Percentiles rank a stretch among this genome's conserved stretches.
phyloP scores from a whole-genome alignment of 2,888 invertebrate genomes.

The Drosophila falleni region DNA sequence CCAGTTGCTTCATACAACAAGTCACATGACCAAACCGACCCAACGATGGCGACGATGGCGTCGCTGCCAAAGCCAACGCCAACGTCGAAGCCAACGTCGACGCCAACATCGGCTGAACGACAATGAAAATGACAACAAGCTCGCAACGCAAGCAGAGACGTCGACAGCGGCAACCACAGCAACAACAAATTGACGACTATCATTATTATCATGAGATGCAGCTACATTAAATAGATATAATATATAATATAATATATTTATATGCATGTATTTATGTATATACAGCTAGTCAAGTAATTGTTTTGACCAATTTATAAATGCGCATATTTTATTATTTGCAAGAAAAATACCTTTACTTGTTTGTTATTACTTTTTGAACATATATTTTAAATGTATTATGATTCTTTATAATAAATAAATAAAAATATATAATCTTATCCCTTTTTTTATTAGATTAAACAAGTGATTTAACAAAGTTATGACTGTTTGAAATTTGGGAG shows the following conservation, averaged over 20 bases:
- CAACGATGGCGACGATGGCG: constrained; percentile 70
- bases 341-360: too few species aligned
- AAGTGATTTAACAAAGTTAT: too few species aligned
- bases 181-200: constrained; percentile 52
- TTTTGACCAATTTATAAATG: neutral
- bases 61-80: constrained; percentile 34
- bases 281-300: neutral
- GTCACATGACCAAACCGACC: constrained; percentile 77
- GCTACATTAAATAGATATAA: constrained; percentile 29
- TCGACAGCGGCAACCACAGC: constrained; percentile 12
- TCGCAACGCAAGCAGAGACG: constrained; percentile 33
- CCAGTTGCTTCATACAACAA: constrained; percentile 79
- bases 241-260: neutral
- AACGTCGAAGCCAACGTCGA: constrained; percentile 10
- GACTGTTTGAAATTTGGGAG: too few species aligned
- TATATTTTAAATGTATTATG: too few species aligned
- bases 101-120: constrained; percentile 26
- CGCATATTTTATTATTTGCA: too few species aligned
- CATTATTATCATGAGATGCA: constrained; percentile 57
- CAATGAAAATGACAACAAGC: constrained; percentile 60
- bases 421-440: too few species aligned
- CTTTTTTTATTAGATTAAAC: too few species aligned
- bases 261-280: neutral
- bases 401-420: too few species aligned
- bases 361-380: too few species aligned